Evolutionary conservation across 2,113 vertebrate species (phyloP).

Genomic region (Vidua macroura): DNA sequence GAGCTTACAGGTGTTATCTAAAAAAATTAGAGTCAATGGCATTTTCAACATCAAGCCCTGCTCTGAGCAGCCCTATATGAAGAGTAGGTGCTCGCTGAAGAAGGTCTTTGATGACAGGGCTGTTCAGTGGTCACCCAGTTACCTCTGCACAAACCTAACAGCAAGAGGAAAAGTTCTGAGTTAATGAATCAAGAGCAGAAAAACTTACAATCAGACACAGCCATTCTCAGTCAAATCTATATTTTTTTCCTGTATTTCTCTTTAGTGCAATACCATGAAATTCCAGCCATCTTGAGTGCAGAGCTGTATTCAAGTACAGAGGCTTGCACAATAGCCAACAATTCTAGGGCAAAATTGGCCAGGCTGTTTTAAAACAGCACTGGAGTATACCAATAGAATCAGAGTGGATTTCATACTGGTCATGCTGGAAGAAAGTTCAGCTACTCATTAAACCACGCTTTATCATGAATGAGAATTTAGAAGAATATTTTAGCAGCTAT

Average conservation of each 20-base stretch:
- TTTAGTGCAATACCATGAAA: not conserved
- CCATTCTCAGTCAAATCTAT: not conserved
- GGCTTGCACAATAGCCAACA: not conserved
- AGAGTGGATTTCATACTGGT: not conserved
- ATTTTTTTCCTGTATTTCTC: not conserved
- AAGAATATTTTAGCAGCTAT: not conserved
- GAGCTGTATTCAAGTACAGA: not conserved
- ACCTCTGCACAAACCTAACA: not conserved
- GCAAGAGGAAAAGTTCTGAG: not conserved
- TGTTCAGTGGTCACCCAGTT: not conserved
- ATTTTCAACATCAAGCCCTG: not conserved
- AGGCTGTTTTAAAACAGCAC: not conserved
- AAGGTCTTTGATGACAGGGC: not conserved
- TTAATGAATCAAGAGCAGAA: not conserved
- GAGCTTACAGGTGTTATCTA: not conserved
- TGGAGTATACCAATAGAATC: not conserved
- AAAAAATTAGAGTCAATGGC: not conserved
- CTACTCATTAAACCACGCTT: not conserved
- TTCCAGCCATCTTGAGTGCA: not conserved
- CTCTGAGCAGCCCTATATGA: not conserved
- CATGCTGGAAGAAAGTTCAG: not conserved
- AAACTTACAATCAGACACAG: not conserved
- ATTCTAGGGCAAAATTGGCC: not conserved
- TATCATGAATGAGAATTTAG: not conserved
- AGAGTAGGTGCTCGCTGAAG: not conserved